Evolutionary conservation across 2,113 vertebrate genomes (phyloP), one percentile per base, ranked within the genome.

Genomic region (Festucalex cinctus): DNA sequence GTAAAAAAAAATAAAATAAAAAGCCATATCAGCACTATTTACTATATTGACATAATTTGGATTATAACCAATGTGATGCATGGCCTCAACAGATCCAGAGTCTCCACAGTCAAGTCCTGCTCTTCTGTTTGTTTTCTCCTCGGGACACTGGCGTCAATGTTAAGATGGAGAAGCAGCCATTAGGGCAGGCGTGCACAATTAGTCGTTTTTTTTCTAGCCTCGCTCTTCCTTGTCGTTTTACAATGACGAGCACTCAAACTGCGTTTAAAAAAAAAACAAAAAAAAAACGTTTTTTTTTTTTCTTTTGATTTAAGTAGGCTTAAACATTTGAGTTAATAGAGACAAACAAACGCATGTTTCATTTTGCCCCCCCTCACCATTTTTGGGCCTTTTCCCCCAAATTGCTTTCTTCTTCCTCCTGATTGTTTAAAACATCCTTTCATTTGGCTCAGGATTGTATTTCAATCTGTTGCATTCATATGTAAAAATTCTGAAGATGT

Each of bases 171-270:
- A 74, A n/a, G 28, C 9, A 35, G 71, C 71, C 48, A 81, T 83
- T 79, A 81, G 58, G 68, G 56, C 66, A 51, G 60, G 36, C 62
- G 65, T 65, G 53, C 44, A 66, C 73, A 80, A 83, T 87, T 77
- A 83, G 62, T 74, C 46, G 26, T 53, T 75, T 73, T 73, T 68
- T 63, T 32, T 32, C 28, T 2, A 14, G 60, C 53, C 0, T 61
- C 48, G 58, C 56, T 82, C 57, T 58, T 58, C 6, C 7, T 49
- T 75, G 69, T 41, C 39, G 22, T 56, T 79, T 53, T 71, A 36
- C 61, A 71, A 37, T 56, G 35, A 79, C 63, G 77, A 81, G 13
- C 53, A 28, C n/a, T 54, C 14, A 16, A 28, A 56, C 14, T 26
- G 12, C 28, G 24, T 5, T 5, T 5, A 17, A 17, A 44, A 32